phyloP scores from a whole-genome alignment of 2,888 invertebrate genomes.

The Candidula unifasciata region DNA sequence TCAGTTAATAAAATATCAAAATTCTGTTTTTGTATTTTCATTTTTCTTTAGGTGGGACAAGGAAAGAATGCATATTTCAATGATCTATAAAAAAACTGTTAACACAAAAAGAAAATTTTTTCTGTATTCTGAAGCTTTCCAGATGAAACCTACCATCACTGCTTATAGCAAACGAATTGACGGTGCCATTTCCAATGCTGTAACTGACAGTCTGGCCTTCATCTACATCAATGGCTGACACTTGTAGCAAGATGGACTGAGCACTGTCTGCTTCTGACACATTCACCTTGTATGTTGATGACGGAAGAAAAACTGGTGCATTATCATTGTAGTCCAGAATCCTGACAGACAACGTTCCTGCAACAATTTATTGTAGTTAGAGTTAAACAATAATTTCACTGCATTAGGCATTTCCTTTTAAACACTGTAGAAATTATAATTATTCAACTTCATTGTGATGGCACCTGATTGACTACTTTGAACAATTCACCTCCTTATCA shows the following conservation, averaged over 20 bases:
- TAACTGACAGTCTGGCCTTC: constrained; percentile 63
- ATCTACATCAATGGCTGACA: constrained; percentile 67
- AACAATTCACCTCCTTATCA: too few relatives aligned
- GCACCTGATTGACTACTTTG: too few relatives aligned
- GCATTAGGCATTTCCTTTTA: neutral
- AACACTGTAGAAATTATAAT: neutral
- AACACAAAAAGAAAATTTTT: too few relatives aligned
- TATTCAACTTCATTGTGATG: too few relatives aligned
- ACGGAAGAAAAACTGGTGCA: constrained; percentile 66
- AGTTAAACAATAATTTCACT: neutral
- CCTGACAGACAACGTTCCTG: constrained; percentile 66
- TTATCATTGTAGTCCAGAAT: constrained; percentile 71
- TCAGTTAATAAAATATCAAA: too few relatives aligned
- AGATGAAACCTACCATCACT: constrained; percentile 43
- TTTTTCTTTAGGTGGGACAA: too few relatives aligned
- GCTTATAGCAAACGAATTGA: constrained; percentile 39
- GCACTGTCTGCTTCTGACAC: constrained; percentile 65
- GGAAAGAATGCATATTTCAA: too few relatives aligned
- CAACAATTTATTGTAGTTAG: neutral
- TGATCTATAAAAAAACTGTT: too few relatives aligned
- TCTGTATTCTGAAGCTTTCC: too few relatives aligned
- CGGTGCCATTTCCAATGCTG: constrained; percentile 45
- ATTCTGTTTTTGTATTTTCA: too few relatives aligned
- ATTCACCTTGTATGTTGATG: constrained; percentile 58
- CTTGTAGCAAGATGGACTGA: constrained; percentile 63